Percentiles rank a stretch among this genome's conserved stretches.
Evolutionary conservation across 1,140 invertebrate species (phyloP).

Genomic region (Stenopsyche tienmushanensis): DNA sequence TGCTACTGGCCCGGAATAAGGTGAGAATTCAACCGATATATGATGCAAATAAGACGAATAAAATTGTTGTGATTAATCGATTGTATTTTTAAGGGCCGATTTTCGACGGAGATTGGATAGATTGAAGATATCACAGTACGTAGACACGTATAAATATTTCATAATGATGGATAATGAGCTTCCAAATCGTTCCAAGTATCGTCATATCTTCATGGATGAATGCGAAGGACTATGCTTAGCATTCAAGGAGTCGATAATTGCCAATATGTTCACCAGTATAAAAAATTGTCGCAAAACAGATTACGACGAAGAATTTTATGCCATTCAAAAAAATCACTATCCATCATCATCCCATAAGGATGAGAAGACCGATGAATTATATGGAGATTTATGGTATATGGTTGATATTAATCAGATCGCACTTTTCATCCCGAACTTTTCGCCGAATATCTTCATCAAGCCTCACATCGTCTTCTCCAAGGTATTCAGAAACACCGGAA

Average conservation of each 20-base stretch:
- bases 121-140: constrained; percentile 43
- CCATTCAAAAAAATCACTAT: background rate
- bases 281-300: constrained; percentile 4
- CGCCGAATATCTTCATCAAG: constrained; percentile 44
- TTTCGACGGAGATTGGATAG: constrained; percentile 43
- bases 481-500: constrained; percentile 44
- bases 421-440: constrained; percentile 45
- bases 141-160: constrained; percentile 44
- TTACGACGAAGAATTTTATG: constrained; percentile 6
- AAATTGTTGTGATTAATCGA: too few species aligned
- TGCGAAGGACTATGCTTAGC: constrained; percentile 45
- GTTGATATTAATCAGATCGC: constrained; percentile 47
- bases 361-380: background rate
- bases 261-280: constrained; percentile 38
- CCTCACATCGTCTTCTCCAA: constrained; percentile 42
- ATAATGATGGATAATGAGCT: constrained; percentile 42
- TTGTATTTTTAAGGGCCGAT: too few species aligned
- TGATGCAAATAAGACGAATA: too few species aligned
- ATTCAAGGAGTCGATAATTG: constrained; percentile 44
- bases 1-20: constrained; percentile 48
- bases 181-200: constrained; percentile 41
- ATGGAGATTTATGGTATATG: constrained; percentile 46
- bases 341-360: background rate
- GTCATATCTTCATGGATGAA: constrained; percentile 49
- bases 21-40: constrained; percentile 33